Evolutionary conservation across 2,113 vertebrate genomes (phyloP).

Genomic region (Hepsetus odoe): DNA sequence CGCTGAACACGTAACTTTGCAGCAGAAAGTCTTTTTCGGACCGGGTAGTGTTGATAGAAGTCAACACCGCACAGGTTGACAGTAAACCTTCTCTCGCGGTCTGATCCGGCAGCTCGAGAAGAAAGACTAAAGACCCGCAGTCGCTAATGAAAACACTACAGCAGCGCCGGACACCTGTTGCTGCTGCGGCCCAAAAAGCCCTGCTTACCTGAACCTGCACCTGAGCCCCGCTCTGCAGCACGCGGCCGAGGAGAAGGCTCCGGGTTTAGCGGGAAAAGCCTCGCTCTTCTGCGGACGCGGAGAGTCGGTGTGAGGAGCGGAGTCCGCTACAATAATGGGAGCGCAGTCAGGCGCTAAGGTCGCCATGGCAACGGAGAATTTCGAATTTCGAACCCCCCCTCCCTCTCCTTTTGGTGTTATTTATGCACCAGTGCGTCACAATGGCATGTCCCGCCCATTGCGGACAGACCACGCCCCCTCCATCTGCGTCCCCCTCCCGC

Average conservation of each 20-base stretch:
- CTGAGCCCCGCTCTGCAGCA: slow-evolving; percentile 70
- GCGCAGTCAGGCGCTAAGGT: slow-evolving; percentile 93
- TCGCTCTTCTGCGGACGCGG: slow-evolving; percentile 52
- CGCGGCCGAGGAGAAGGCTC: slow-evolving; percentile 36
- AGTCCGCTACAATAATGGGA: slow-evolving; percentile 70
- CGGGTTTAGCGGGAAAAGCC: slow-evolving; percentile 52
- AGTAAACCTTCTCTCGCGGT: too few relatives aligned
- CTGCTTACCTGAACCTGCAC: slow-evolving; percentile 76
- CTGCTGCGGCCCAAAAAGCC: neutral
- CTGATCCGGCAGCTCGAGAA: neutral
- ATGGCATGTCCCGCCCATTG: slow-evolving; percentile 81
- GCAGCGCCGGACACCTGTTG: slow-evolving; percentile 49
- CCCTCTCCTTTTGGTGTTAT: slow-evolving; percentile 71
- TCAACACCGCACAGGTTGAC: too few relatives aligned
- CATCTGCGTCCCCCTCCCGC: slow-evolving; percentile 60
- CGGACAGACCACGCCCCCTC: slow-evolving; percentile 45
- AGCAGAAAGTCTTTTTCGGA: too few relatives aligned
- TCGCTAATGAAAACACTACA: too few relatives aligned
- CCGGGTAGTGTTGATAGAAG: too few relatives aligned
- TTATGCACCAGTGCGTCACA: slow-evolving; percentile 91
- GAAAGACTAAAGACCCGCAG: neutral
- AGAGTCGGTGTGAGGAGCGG: slow-evolving; percentile 62
- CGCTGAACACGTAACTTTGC: too few relatives aligned
- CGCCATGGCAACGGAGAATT: slow-evolving; percentile 90
- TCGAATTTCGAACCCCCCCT: slow-evolving; percentile 82